A percentile compares a stretch with the other conserved stretches of the same genome.
Conservation (phyloP, 2,113 vertebrate genomes). For the Lipotes vexillifer region DNA sequence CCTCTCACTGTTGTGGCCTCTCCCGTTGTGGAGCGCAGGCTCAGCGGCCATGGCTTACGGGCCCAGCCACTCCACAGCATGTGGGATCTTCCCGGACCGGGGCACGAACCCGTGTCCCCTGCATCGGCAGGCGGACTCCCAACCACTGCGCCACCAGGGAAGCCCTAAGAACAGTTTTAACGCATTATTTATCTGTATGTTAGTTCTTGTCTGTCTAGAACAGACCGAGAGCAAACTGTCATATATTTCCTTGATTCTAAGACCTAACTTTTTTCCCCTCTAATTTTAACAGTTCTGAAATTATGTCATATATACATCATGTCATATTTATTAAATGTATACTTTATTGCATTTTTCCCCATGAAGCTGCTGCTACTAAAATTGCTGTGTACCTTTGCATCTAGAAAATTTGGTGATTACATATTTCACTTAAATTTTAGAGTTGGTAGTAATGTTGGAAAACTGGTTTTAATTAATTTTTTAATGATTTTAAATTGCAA, state of each 20-base stretch:
- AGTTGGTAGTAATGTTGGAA: not conserved
- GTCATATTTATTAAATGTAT: not conserved
- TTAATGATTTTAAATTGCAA: not conserved
- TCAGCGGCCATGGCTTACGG: too few species aligned
- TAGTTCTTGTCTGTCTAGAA: not conserved
- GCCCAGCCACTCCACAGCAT: too few species aligned
- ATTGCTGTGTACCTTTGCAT: not conserved
- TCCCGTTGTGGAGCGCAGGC: too few species aligned
- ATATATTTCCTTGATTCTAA: not conserved
- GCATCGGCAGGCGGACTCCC: too few species aligned
- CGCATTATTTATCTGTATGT: not conserved
- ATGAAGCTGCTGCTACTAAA: not conserved
- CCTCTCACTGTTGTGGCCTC: too few species aligned
- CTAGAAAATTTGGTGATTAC: not conserved
- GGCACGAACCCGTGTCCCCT: too few species aligned
- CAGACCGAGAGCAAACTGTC: not conserved
- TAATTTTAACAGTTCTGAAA: slow-evolving; percentile 19
- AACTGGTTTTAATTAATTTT: not conserved
- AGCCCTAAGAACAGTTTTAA: not conserved
- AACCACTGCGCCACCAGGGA: too few species aligned
- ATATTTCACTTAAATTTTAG: slow-evolving; percentile 13
- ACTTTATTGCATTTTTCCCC: not conserved
- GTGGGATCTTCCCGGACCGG: too few species aligned
- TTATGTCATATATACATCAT: not conserved
- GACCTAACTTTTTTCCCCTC: not conserved